Evolutionary conservation across 1,140 invertebrate genomes (phyloP).

Genomic region (Psix sp.): DNA sequence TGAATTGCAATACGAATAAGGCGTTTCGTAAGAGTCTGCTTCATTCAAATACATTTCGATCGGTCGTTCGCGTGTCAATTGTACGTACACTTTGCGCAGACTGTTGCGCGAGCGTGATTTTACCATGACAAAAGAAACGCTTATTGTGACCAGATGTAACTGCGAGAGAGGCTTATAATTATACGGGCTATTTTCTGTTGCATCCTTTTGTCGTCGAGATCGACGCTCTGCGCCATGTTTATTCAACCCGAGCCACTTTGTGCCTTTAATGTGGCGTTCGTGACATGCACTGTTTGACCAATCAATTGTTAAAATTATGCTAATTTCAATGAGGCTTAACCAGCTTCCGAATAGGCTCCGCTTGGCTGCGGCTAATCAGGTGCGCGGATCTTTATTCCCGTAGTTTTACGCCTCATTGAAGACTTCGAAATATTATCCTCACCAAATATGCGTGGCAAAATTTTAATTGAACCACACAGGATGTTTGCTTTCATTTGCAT

Average conservation of each 20-base stretch:
- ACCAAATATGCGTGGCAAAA: neutral
- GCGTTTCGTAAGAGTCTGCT: too few species aligned
- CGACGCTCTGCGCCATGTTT: conserved; percentile 43
- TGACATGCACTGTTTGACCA: conserved; percentile 39
- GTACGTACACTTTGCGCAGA: conserved; percentile 45
- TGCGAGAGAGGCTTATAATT: conserved; percentile 53
- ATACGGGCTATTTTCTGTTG: conserved; percentile 33
- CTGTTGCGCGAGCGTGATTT: conserved; percentile 44
- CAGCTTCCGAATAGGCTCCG: conserved; percentile 1
- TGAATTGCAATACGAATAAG: conserved; percentile 53
- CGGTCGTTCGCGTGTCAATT: conserved; percentile 57
- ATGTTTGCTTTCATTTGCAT: neutral
- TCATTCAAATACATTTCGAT: conserved; percentile 53
- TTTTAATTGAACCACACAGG: too few species aligned
- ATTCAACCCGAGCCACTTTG: conserved; percentile 48
- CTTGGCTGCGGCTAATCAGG: neutral
- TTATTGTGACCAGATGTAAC: conserved; percentile 60
- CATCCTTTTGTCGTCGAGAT: conserved; percentile 51
- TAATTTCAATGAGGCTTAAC: conserved; percentile 16
- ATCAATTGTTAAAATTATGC: conserved; percentile 43
- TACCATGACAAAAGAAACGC: conserved; percentile 57
- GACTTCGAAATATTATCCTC: neutral
- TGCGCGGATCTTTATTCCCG: neutral
- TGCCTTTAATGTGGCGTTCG: conserved; percentile 40
- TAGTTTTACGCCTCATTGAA: conserved; percentile 1